Percentiles rank a stretch among this genome's conserved stretches.
These are phyloP conservation scores for Druon quercuslanigerum DNA, from an alignment of 1,140 invertebrate genomes.

Conservation along the genomic window DNA sequence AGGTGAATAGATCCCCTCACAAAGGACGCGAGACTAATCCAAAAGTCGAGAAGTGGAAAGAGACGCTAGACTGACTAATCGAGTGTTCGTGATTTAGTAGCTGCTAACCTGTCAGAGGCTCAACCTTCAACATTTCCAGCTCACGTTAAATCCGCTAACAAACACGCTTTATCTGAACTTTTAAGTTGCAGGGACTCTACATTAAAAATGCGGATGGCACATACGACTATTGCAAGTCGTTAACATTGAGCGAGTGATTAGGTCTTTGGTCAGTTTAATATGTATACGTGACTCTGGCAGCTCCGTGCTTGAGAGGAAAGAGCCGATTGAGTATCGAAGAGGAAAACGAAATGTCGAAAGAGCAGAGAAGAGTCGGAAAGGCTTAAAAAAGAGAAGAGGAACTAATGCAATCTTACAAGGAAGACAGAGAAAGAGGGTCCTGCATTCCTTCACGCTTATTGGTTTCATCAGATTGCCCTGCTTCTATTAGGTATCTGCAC, in stretches of 20 bases:
- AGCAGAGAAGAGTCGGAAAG: conserved; percentile 40
- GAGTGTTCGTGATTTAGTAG: conserved; percentile 38
- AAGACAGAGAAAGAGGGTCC: conserved; percentile 54
- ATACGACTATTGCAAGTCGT: conserved; percentile 35
- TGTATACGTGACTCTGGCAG: not conserved
- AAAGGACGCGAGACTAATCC: conserved; percentile 53
- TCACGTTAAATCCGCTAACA: conserved; percentile 29
- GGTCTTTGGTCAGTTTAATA: conserved; percentile 6
- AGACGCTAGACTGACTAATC: conserved; percentile 50
- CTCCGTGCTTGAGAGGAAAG: not conserved
- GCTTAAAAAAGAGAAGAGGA: conserved; percentile 50
- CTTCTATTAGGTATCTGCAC: conserved; percentile 68
- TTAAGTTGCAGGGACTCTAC: not conserved
- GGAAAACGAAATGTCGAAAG: conserved; percentile 45
- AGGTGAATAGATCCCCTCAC: conserved; percentile 39
- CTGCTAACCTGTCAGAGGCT: not conserved
- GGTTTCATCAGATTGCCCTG: conserved; percentile 73
- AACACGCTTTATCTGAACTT: conserved; percentile 40
- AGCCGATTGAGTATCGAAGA: conserved; percentile 28
- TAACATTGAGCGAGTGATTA: conserved; percentile 47
- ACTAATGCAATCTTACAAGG: conserved; percentile 45
- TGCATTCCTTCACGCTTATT: conserved; percentile 74
- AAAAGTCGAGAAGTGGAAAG: conserved; percentile 42
- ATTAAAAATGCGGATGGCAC: conserved; percentile 16
- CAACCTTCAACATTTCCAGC: not conserved